Evolutionary conservation across 2,888 invertebrate species (phyloP).

Genomic region (Drosophila emarginata): DNA sequence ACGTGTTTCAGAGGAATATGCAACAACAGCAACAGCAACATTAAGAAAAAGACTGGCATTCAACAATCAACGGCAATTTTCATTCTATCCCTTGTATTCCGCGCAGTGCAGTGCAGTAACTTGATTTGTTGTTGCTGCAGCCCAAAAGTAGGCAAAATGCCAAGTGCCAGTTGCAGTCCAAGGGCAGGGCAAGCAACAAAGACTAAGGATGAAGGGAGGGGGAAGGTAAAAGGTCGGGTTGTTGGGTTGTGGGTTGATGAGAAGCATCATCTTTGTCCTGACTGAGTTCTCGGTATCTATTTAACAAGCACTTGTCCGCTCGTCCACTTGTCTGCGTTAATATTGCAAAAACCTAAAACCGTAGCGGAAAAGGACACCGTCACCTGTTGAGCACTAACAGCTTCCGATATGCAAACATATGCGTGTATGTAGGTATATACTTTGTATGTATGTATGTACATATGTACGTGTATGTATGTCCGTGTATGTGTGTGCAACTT

Average conservation of each 20-base stretch:
- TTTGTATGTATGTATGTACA: neutral
- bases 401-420: constrained; percentile 28
- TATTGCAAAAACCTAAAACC: constrained; percentile 33
- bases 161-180: constrained; percentile 37
- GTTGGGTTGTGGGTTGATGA: neutral
- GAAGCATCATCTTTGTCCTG: neutral
- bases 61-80: constrained; percentile 46
- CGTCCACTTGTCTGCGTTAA: constrained; percentile 44
- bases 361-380: neutral
- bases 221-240: no score
- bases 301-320: constrained; percentile 62
- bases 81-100: constrained; percentile 15
- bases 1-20: constrained; percentile 24
- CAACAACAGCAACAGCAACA: constrained; percentile 1
- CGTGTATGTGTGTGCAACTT: neutral
- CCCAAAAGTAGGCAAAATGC: constrained; percentile 52
- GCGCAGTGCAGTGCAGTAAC: constrained; percentile 30
- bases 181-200: constrained; percentile 7
- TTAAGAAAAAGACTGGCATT: constrained; percentile 18
- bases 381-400: constrained; percentile 52
- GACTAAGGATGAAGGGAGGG: neutral
- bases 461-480: constrained; percentile 26
- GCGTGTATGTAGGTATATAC: neutral
- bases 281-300: constrained; percentile 35
- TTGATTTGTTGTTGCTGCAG: constrained; percentile 45